Percentiles rank a stretch among this genome's conserved stretches.
phyloP scores from a whole-genome alignment of 2,888 invertebrate genomes.

The Steinernema hermaphroditum region DNA sequence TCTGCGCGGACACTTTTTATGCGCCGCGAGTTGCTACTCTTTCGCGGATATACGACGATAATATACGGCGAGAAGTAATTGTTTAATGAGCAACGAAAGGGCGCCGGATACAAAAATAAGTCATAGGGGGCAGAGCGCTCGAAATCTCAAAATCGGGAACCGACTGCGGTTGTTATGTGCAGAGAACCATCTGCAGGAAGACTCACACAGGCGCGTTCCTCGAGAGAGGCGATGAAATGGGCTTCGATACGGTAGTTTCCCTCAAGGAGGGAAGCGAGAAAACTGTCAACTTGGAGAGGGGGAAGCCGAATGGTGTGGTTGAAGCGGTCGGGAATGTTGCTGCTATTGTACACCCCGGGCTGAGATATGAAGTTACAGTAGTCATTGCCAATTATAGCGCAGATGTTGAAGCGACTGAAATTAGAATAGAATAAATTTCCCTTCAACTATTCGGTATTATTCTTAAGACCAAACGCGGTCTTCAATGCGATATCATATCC shows the following conservation, averaged over 20 bases:
- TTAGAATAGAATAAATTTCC: no score
- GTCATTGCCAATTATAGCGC: constrained; percentile 9
- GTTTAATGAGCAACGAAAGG: no score
- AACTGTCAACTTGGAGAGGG: constrained; percentile 12
- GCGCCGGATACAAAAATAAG: no score
- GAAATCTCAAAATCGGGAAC: background rate
- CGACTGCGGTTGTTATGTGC: background rate
- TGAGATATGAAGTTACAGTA: constrained; percentile 12
- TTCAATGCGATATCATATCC: no score
- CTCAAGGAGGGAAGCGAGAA: constrained; percentile 3
- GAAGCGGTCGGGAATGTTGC: constrained; percentile 16
- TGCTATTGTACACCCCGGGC: constrained; percentile 10
- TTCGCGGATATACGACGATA: background rate
- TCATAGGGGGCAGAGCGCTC: background rate
- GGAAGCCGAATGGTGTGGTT: constrained; percentile 15
- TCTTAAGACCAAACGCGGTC: no score
- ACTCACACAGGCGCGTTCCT: constrained; percentile 17
- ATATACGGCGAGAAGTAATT: no score
- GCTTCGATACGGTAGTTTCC: constrained; percentile 29
- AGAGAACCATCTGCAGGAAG: constrained; percentile 20
- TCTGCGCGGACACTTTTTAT: background rate
- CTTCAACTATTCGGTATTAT: no score
- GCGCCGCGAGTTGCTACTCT: background rate
- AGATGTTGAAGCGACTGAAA: constrained; percentile 27
- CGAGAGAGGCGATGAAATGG: constrained; percentile 7